Evolutionary conservation across 2,797 vertebrate species (phyloP), one percentile per base, ranked within the genome.

Genomic region (Pteropus rufus): DNA sequence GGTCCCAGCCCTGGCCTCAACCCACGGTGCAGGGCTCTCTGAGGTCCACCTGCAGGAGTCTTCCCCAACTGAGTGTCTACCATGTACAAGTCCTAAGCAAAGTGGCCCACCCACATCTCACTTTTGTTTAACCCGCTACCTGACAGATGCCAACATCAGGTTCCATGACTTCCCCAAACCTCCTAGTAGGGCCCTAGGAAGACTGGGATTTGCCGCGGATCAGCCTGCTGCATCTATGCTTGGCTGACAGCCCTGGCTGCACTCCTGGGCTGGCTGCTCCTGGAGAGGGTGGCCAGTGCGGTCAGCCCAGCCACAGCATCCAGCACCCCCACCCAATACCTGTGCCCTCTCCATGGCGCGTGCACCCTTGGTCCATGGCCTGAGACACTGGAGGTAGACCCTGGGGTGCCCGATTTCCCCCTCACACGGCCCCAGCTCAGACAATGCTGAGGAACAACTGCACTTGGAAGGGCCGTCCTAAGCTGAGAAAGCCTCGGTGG

Each of bases 331-430:
- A 56, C 62, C 39, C 24, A 9, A 14, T 23, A 85, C 21, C n/a
- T 31, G 18, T 14, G 21, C 16, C 34, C 10, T 64, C 4, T 24
- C 34, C 44, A 19, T 0, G 0, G 19, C 0, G 11, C 24, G 8
- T 8, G n/a, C 4, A 18, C 18, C 19, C 36, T 65, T 11, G 1
- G 8, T 3, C 64, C 64, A 18, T 6, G 8, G 0, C 34, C 46
- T 34, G 49, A 89, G 77, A 39, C 21, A 0, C 52, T 7, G 44
- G 19, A 23, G 34, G 65, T 49, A 29, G 70, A 79, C 2, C 2
- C 72, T 5, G 56, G 29, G 24, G 19, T 34, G 49, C 58, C 36
- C 0, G 0, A 26, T 12, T 46, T 39, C 29, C 23, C 6, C 14
- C 18, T 44, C 6, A 5, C 2, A 1, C 2, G 2, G 23, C 9